Conservation (phyloP, 2,888 invertebrate species). For the Petrolisthes cinctipes region DNA sequence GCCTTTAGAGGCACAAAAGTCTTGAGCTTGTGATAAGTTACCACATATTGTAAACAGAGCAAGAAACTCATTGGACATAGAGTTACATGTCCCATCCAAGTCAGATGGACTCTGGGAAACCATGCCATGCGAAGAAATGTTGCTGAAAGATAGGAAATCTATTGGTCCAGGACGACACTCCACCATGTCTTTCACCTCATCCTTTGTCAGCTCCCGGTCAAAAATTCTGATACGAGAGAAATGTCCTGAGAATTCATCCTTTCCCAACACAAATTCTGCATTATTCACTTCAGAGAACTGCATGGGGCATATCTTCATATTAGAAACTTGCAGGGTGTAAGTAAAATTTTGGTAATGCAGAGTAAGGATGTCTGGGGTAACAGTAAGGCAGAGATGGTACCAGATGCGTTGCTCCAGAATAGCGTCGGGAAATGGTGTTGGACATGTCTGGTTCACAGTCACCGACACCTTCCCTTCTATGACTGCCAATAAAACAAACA, state of each 20-base stretch:
- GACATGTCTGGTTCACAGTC: background rate
- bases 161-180: background rate
- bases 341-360: constrained; percentile 11
- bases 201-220: background rate
- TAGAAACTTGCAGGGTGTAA: background rate
- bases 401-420: background rate
- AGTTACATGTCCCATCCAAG: background rate
- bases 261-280: background rate
- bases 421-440: background rate
- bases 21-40: background rate
- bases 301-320: background rate
- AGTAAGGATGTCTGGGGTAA: background rate
- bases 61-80: constrained; percentile 22
- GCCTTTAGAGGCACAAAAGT: constrained; percentile 7
- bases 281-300: too few relatives aligned
- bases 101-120: background rate
- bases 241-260: background rate
- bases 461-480: background rate
- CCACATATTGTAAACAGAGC: constrained; percentile 14
- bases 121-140: background rate
- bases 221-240: background rate
- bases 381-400: constrained; percentile 29
- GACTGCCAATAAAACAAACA: background rate
- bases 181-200: background rate
- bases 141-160: background rate